Base-by-base conservation (phyloP, 2,113 vertebrate genomes). In the Gopherus evgoodei region DNA sequence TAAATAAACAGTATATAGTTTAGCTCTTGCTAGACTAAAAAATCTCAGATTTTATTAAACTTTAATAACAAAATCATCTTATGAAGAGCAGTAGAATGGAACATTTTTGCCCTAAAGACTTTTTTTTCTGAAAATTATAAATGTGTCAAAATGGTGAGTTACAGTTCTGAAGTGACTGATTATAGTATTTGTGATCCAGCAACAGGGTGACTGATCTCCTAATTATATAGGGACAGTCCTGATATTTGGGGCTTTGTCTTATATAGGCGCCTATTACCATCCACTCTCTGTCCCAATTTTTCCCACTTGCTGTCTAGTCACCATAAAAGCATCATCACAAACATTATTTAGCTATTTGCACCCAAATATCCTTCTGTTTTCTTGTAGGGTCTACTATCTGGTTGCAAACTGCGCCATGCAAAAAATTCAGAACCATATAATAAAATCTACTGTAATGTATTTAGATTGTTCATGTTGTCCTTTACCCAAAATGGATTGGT, bases 401-500 rank as follows among this genome's bases (percentile, higher is more conserved):
- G 16, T 69, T 35, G 2, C 59, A 13, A 81, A 85, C 31, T 0
- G 0, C 0, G 52, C 8, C 49, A 69, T 38, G 83, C 27, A 84
- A 91, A 69, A 65, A 19, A 1, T 1, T 53, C 4, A 3, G 0
- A 3, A 85, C 54, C 27, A 56, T 19, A 81, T 8, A 81, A 87
- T 3, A 0, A 72, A 35, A 84, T 8, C 6, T 5, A 24, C 1
- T 31, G 12, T 52, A 38, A 54, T 47, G 8, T 89, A 81, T 76
- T 65, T 4, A 49, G 81, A 86, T 11, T 38, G 1, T 1, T 91
- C 1, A 25, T 49, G 11, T 12, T 1, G 29, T 87, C 91, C 29
- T 87, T 4, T 52, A 81, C 42, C 9, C 25, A 84, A 76, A 86
- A 17, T 0, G 69, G 3, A 56, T 1, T 57, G 3, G 47, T 44